Evolutionary conservation across 2,797 vertebrate species (phyloP).

Genomic region (Zalophus californianus): DNA sequence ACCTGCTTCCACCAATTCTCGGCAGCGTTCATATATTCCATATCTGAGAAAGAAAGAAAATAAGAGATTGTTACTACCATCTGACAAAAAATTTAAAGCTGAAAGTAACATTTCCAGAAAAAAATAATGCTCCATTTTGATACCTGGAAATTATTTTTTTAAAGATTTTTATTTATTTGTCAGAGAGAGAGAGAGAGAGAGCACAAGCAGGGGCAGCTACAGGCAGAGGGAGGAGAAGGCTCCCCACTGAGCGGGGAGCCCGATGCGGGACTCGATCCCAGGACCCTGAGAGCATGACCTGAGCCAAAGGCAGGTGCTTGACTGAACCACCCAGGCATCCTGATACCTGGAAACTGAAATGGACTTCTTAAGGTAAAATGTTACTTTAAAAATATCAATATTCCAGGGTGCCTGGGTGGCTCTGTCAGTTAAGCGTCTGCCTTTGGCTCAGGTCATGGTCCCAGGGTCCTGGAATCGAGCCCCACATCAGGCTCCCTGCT

Average conservation of each 20-base stretch:
- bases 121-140: slow-evolving; percentile 41
- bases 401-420: not conserved
- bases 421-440: not conserved
- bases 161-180: too few species aligned
- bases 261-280: too few species aligned
- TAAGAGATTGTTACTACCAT: not conserved
- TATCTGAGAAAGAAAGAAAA: slow-evolving; percentile 90
- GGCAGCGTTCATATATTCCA: slow-evolving; percentile 98
- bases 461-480: too few species aligned
- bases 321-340: not conserved
- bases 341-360: slow-evolving; percentile 43
- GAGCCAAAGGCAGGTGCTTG: too few species aligned
- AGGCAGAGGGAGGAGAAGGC: too few species aligned
- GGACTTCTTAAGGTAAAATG: not conserved
- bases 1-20: slow-evolving; percentile 98
- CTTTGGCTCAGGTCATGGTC: too few species aligned
- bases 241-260: too few species aligned
- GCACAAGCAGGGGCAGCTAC: too few species aligned
- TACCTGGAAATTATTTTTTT: not conserved
- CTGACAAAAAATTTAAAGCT: slow-evolving; percentile 10
- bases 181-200: too few species aligned
- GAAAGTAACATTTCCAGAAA: slow-evolving; percentile 45
- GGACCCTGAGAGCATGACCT: too few species aligned
- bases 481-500: too few species aligned
- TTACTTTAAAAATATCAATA: slow-evolving; percentile 55